Conservation (phyloP, 1,140 invertebrate species). For the Drosophila busckii region DNA sequence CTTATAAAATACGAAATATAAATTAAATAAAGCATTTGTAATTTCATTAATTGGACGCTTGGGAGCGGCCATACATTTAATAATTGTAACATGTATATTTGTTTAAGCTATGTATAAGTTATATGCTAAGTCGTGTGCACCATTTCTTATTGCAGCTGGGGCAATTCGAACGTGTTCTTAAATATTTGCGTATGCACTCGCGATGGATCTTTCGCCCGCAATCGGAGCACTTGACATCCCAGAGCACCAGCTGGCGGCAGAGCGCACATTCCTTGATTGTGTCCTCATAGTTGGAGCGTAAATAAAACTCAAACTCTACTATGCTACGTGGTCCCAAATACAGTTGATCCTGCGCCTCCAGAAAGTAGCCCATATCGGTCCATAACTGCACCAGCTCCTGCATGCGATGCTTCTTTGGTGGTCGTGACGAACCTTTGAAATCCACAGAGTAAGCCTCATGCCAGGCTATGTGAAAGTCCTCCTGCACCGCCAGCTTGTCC, state of each 20-base stretch:
- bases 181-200: conserved; percentile 52
- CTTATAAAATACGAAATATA: conserved; percentile 26
- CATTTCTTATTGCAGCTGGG: conserved; percentile 42
- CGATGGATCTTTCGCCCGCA: conserved; percentile 46
- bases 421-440: conserved; percentile 8
- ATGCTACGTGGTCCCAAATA: conserved; percentile 55
- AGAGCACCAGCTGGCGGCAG: conserved; percentile 52
- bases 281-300: conserved; percentile 38
- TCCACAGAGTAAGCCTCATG: conserved; percentile 38
- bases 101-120: no score
- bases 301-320: conserved; percentile 48
- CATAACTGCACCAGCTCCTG: conserved; percentile 39
- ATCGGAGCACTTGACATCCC: conserved; percentile 48
- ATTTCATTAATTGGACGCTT: no score
- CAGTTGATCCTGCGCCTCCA: conserved; percentile 29
- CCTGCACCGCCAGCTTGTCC: conserved; percentile 39
- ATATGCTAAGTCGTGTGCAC: conserved; percentile 31
- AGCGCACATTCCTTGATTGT: conserved; percentile 48
- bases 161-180: conserved; percentile 50
- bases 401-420: conserved; percentile 41
- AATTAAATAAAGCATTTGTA: no score
- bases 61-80: no score
- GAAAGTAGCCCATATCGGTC: conserved; percentile 53
- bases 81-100: no score
- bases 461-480: conserved; percentile 41